Conservation (phyloP, 2,797 vertebrate species). For the Epinephelus coioides region DNA sequence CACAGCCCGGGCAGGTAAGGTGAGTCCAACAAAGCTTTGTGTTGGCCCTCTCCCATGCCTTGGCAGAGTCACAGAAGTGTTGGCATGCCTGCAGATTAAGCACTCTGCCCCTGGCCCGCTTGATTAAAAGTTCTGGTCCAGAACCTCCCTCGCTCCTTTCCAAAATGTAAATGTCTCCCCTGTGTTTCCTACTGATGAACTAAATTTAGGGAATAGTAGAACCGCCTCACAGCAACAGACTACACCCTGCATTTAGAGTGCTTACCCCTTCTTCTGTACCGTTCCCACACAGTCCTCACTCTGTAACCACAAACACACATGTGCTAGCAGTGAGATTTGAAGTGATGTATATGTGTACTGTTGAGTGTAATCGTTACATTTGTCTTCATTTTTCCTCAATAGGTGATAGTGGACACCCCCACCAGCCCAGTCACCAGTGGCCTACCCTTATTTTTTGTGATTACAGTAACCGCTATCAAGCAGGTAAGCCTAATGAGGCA, state of each 20-base stretch:
- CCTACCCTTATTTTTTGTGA: slow-evolving; percentile 98
- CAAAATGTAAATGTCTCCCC: slow-evolving; percentile 58
- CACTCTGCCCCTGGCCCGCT: slow-evolving; percentile 58
- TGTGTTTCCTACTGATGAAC: slow-evolving; percentile 44
- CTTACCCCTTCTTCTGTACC: slow-evolving; percentile 19
- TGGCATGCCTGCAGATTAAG: slow-evolving; percentile 65
- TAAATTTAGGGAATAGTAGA: slow-evolving; percentile 32
- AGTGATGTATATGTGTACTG: slow-evolving; percentile 9
- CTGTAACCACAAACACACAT: slow-evolving; percentile 25
- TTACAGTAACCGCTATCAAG: slow-evolving; percentile 98
- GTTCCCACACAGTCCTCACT: slow-evolving; percentile 24
- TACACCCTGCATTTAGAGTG: slow-evolving; percentile 67
- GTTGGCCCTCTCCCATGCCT: slow-evolving; percentile 49
- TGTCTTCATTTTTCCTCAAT: not conserved
- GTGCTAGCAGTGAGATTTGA: slow-evolving; percentile 21
- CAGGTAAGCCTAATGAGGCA: slow-evolving; percentile 87
- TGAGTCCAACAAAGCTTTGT: slow-evolving; percentile 46
- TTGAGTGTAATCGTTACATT: not conserved
- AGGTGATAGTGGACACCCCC: slow-evolving; percentile 99
- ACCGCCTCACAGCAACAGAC: slow-evolving; percentile 27
- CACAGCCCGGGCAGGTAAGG: slow-evolving; percentile 41
- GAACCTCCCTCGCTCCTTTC: slow-evolving; percentile 36
- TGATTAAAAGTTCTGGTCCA: slow-evolving; percentile 75
- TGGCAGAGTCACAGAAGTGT: slow-evolving; percentile 57
- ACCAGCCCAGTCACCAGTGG: slow-evolving; percentile 99